These are phyloP conservation scores for Drosophila teissieri DNA, from an alignment of 1,140 invertebrate genomes.

Conservation along the genomic window DNA sequence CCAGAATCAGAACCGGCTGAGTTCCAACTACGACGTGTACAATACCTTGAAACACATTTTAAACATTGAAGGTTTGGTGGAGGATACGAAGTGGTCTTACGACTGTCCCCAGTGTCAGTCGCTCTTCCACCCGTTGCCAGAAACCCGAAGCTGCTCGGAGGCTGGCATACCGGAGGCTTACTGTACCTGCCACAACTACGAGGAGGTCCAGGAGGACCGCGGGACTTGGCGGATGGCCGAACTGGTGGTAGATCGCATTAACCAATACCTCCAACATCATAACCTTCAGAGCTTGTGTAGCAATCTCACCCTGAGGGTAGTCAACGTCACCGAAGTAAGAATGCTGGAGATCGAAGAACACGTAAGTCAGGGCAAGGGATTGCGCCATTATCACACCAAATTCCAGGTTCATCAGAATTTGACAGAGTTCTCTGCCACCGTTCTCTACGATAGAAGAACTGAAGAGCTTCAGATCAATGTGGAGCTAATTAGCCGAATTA, in stretches of 20 bases:
- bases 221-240: conserved; percentile 82
- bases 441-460: conserved; percentile 71
- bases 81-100: conserved; percentile 24
- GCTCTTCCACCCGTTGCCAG: conserved; percentile 87
- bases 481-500: conserved; percentile 86
- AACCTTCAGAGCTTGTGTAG: conserved; percentile 89
- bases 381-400: conserved; percentile 25
- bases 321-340: conserved; percentile 29
- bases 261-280: conserved; percentile 86
- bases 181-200: conserved; percentile 89
- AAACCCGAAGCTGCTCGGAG: conserved; percentile 88
- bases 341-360: not conserved
- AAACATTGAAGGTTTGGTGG: conserved; percentile 39
- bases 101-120: conserved; percentile 87
- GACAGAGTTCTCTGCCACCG: conserved; percentile 87
- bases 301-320: conserved; percentile 12
- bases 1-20: conserved; percentile 89
- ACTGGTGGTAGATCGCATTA: conserved; percentile 84
- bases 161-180: conserved; percentile 90
- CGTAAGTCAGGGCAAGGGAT: not conserved
- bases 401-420: conserved; percentile 75
- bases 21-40: conserved; percentile 93
- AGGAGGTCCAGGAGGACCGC: conserved; percentile 70
- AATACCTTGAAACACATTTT: conserved; percentile 86
- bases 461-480: conserved; percentile 40